These are phyloP conservation scores for Reticulitermes speratus DNA, from an alignment of 1,140 invertebrate genomes.

Conservation along the genomic window DNA sequence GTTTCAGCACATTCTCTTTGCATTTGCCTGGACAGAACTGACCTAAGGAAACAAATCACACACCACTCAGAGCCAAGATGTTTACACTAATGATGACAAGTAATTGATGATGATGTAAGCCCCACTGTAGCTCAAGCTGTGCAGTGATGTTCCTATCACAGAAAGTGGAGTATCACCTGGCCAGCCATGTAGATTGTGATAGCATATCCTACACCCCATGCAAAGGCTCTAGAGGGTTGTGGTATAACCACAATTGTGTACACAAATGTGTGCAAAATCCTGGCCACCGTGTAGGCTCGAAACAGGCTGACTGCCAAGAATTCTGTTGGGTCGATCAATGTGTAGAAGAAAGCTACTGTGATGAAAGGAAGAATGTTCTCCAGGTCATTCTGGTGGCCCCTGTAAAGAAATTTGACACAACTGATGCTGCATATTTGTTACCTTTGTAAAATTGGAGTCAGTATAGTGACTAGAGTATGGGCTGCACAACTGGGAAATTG, in stretches of 20 bases:
- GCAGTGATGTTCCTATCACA: not conserved
- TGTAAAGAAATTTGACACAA: slow-evolving; percentile 40
- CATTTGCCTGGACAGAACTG: no score
- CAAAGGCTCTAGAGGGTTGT: slow-evolving; percentile 59
- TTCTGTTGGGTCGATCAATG: slow-evolving; percentile 56
- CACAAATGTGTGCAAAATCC: slow-evolving; percentile 60
- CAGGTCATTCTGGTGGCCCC: slow-evolving; percentile 68
- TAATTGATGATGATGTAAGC: no score
- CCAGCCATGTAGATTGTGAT: slow-evolving; percentile 57
- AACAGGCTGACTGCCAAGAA: slow-evolving; percentile 59
- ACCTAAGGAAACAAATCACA: no score
- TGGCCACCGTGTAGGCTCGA: slow-evolving; percentile 54
- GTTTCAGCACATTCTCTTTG: no score
- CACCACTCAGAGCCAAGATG: no score
- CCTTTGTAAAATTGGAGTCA: no score
- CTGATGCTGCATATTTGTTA: not conserved
- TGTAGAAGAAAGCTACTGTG: slow-evolving; percentile 58
- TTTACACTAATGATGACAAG: no score
- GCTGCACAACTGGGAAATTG: no score
- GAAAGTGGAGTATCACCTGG: slow-evolving; percentile 28
- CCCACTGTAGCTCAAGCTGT: no score
- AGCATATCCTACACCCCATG: slow-evolving; percentile 51
- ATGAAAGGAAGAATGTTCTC: slow-evolving; percentile 69
- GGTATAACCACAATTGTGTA: slow-evolving; percentile 56
- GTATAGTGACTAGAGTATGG: no score